Conservation (phyloP, 2,797 vertebrate genomes). For the Limosa lapponica region DNA sequence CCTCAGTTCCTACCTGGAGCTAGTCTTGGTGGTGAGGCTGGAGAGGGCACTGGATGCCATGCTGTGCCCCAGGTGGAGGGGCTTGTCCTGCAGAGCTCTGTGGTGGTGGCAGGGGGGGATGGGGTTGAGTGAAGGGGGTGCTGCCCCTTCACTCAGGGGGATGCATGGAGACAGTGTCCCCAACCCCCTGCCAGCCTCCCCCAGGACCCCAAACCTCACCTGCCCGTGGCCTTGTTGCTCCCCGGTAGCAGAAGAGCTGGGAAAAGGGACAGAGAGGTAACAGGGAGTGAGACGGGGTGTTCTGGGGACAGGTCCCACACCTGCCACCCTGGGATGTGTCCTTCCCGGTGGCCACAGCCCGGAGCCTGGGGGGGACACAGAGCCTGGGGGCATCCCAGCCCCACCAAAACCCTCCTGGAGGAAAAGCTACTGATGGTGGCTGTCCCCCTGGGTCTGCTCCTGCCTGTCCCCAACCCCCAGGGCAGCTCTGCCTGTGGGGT, state of each 20-base stretch:
- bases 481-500: neutral
- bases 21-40: conserved; percentile 79
- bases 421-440: neutral
- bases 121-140: accelerated
- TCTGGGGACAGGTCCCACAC: neutral
- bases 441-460: neutral
- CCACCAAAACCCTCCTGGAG: neutral
- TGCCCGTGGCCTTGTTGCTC: conserved; percentile 10
- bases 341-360: accelerated
- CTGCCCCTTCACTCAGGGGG: accelerated
- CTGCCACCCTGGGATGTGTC: neutral
- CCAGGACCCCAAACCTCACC: conserved; percentile 42
- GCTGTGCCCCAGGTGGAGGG: conserved; percentile 82
- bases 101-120: neutral
- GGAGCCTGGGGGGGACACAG: neutral
- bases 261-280: neutral
- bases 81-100: conserved; percentile 46
- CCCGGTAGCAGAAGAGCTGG: conserved; percentile 61
- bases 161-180: accelerated
- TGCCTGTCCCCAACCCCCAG: neutral
- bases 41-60: conserved; percentile 84
- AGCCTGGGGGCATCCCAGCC: neutral
- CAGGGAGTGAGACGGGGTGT: accelerated
- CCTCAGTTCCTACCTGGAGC: conserved; percentile 80
- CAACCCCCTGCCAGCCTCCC: neutral